Evolutionary conservation across 2,888 invertebrate species (phyloP), one percentile per base, ranked within the genome.

Genomic region (Stenichneumon culpator): DNA sequence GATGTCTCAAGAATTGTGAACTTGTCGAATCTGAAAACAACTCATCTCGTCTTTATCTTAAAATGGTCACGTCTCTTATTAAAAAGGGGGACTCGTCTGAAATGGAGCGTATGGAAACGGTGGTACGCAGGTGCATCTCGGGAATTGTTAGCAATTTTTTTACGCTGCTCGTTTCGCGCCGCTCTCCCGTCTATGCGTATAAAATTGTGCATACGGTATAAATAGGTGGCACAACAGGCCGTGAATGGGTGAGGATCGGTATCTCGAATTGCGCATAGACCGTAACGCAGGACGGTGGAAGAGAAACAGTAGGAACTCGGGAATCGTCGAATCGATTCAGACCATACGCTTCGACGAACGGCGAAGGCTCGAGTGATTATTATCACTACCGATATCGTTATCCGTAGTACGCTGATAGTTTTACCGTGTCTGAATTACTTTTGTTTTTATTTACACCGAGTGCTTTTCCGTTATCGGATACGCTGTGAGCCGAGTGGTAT

Each of bases 251-350:
- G 63, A 77, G 77, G 57, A 54, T 47, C 69, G 22, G 36, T 39
- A 75, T 70, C 63, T 63, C 52, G 75, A 75, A 69, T 70, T 28
- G 75, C 68, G 19, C 19, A 44, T n/a, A n/a, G n/a, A n/a, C n/a
- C n/a, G n/a, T n/a, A 9, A 57, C 3, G 44, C 32, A n/a, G 63
- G 50, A 25, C 16, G 39, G 6, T 22, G 70, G n/a, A 44, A 11
- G 44, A 22, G 77, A 28, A 75, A 69, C 44, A 39, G 54, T 60
- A 22, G 63, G 68, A 65, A 74, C 60, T 69, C 52, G 69, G 72
- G 74, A 74, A 83, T 79, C 69, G 69, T 57, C 22, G 52, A 54
- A 83, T 79, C 83, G 79, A 83, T 83, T 79, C 69, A 47, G 50
- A 36, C 65, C 52, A 57, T 74, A 54, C 28, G 47, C 52, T n/a